Evolutionary conservation across 1,140 invertebrate species (phyloP).

Genomic region (Bombus sylvicola): DNA sequence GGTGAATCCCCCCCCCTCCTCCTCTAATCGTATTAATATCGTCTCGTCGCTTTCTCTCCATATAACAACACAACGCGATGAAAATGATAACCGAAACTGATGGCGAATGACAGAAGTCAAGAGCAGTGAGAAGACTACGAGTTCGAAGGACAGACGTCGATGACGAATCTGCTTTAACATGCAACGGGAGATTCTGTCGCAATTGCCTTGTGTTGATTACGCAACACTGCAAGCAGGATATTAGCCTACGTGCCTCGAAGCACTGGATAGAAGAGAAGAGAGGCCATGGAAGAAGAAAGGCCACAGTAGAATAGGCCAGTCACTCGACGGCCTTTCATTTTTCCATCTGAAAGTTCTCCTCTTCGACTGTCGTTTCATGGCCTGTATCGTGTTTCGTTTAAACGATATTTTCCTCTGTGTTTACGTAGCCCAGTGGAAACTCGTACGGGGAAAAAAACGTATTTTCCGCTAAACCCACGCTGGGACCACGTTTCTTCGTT

Average conservation of each 20-base stretch:
- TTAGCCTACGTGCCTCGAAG: constrained; percentile 10
- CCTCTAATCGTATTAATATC: too few relatives aligned
- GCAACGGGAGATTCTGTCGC: constrained; percentile 16
- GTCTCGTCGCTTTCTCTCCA: too few relatives aligned
- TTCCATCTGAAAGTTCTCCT: neutral
- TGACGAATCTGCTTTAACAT: constrained; percentile 1
- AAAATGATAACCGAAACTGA: neutral
- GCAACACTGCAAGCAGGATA: neutral
- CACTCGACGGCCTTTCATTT: neutral
- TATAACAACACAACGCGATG: neutral
- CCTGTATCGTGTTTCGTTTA: neutral
- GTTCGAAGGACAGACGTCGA: neutral
- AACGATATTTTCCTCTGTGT: neutral
- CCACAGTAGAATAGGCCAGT: neutral
- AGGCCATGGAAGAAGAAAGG: neutral
- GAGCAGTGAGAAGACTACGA: neutral
- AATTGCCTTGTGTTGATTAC: neutral
- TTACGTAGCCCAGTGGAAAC: neutral
- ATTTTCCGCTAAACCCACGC: neutral
- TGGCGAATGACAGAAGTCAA: neutral
- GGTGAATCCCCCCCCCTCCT: accelerated
- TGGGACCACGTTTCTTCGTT: neutral
- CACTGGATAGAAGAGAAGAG: neutral
- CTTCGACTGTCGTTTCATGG: neutral
- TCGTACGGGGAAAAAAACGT: neutral